A percentile compares a stretch with the other conserved stretches of the same genome.
These are phyloP conservation scores for Regulus satrapa DNA, from an alignment of 2,113 vertebrate species.

Conservation along the genomic window DNA sequence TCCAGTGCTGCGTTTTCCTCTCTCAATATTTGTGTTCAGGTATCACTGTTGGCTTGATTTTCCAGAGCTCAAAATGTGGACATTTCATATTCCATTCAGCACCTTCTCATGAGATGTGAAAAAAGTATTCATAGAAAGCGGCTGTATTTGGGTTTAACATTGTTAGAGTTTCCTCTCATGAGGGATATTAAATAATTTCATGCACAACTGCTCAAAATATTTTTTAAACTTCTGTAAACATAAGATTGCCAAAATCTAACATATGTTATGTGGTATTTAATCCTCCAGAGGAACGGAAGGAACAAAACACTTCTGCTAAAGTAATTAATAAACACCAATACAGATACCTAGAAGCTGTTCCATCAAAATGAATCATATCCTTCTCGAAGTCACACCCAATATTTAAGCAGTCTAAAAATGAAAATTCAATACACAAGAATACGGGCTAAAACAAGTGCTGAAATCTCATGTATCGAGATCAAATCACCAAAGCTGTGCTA, in stretches of 20 bases:
- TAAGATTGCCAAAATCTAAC: conserved; percentile 72
- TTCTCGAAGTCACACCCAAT: conserved; percentile 54
- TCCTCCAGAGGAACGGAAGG: conserved; percentile 66
- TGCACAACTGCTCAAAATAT: conserved; percentile 75
- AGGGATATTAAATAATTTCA: conserved; percentile 79
- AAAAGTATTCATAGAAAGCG: conserved; percentile 67
- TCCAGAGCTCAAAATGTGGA: conserved; percentile 58
- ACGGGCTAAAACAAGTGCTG: not conserved
- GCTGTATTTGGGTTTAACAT: conserved; percentile 67
- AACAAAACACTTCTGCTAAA: conserved; percentile 73
- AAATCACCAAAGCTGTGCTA: conserved; percentile 31
- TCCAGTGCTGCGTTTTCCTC: not conserved
- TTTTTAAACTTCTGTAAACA: conserved; percentile 76
- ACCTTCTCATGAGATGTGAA: conserved; percentile 73
- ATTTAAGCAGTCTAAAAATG: conserved; percentile 55
- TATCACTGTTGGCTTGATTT: conserved; percentile 8
- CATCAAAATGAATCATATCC: conserved; percentile 69
- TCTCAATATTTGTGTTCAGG: not conserved
- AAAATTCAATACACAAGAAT: conserved; percentile 22
- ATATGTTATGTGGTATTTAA: conserved; percentile 70
- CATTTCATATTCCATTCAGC: conserved; percentile 52
- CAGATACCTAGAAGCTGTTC: conserved; percentile 65
- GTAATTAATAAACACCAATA: conserved; percentile 74
- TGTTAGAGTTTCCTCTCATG: conserved; percentile 77
- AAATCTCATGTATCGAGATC: conserved; percentile 18